These are phyloP conservation scores for Pituophis catenifer DNA, from an alignment of 2,113 vertebrate species.

Conservation along the genomic window DNA sequence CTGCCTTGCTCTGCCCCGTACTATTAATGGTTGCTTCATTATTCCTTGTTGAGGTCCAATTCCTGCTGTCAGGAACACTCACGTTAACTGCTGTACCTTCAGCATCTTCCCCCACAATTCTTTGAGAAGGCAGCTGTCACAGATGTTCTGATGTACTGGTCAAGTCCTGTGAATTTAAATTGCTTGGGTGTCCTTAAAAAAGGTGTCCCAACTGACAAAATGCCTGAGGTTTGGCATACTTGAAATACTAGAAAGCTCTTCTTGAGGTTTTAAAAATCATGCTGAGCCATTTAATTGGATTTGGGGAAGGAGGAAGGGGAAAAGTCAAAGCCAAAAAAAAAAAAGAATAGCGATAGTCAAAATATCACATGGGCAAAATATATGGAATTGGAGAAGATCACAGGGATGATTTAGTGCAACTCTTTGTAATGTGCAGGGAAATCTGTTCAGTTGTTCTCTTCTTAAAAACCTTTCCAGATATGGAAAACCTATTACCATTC, in stretches of 20 bases:
- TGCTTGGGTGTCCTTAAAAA: neutral
- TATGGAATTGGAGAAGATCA: neutral
- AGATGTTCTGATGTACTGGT: neutral
- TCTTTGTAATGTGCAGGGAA: neutral
- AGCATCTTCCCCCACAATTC: neutral
- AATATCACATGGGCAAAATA: neutral
- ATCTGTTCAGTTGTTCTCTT: neutral
- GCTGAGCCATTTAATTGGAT: neutral
- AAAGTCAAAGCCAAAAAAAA: neutral
- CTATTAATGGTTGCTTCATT: neutral
- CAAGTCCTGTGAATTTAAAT: neutral
- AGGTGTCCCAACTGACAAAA: neutral
- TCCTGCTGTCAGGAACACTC: neutral
- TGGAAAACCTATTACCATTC: neutral
- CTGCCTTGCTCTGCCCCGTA: neutral
- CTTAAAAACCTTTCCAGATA: neutral
- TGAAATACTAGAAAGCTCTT: neutral
- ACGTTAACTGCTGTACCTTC: neutral
- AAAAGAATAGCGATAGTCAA: neutral
- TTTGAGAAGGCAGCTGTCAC: neutral
- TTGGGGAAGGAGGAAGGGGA: neutral
- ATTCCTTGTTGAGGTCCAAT: neutral
- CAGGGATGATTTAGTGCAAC: neutral
- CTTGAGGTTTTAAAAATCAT: neutral
- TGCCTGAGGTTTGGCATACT: neutral